Evolutionary conservation across 1,140 invertebrate species (phyloP), one percentile per base, ranked within the genome.

Genomic region (Zaprionus africanus): DNA sequence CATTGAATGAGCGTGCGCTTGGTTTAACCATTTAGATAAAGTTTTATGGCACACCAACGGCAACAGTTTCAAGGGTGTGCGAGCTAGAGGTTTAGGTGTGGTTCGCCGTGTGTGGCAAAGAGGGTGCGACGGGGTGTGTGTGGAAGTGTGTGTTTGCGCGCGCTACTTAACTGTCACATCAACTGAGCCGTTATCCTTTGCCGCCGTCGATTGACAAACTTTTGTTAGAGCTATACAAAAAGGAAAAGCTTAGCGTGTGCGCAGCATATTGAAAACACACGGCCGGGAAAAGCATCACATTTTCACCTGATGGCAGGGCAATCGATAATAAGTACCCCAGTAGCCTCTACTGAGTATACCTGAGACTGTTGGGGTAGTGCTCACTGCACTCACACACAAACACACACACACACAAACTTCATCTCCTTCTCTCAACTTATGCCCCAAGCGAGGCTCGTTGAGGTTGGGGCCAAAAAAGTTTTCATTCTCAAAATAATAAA

Each of bases 11-110:
- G 72, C 64, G 46, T 82, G 77, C 76, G 78, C 78, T 72, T 79
- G 74, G 78, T 73, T 77, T 77, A 82, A 84, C 81, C 81, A 88
- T 87, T 87, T 87, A 87, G 83, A 87, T 87, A 87, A 87, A 87
- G 83, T 87, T 87, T 87, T 88, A 87, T 87, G 83, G 76, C 82
- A 86, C 82, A 82, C 79, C 76, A 77, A 68, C 49, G 76, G 74
- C 81, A 86, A 73, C 63, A 64, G 54, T 67, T 59, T 61, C 9
- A 9, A 34, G 38, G 51, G 66, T 53, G 31, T 38, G 49, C 31
- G 15, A 31, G 43, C 24, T 73, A 38, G 53, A 41, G 31, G 63
- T 61, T 19, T 61, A 61, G 17, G n/a, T 62, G 7, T 41, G 24
- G n/a, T 19, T 54, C 19, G 9, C 31, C 31, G 31, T 34, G 31